These are phyloP conservation scores for Drosophila eohydei DNA, from an alignment of 2,888 invertebrate genomes.

Conservation along the genomic window DNA sequence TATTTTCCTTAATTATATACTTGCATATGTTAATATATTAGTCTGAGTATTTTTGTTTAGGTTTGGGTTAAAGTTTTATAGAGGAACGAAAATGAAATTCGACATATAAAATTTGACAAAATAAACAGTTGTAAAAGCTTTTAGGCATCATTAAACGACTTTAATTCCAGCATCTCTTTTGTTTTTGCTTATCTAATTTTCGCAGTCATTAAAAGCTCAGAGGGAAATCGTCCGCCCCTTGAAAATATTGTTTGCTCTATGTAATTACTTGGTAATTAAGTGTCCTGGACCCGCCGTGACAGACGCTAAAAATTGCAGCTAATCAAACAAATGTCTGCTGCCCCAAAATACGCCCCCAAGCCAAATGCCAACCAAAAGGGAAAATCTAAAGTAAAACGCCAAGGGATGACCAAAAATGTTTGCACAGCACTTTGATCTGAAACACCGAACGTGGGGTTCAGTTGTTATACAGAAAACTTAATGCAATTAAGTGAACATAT, in stretches of 20 bases:
- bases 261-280: conserved; percentile 78
- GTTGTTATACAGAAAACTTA: conserved; percentile 53
- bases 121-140: background rate
- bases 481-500: conserved; percentile 82
- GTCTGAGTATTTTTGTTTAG: background rate
- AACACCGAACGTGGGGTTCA: conserved; percentile 32
- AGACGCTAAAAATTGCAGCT: conserved; percentile 61
- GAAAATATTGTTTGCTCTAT: conserved; percentile 50
- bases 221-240: background rate
- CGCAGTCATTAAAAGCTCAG: conserved; percentile 36
- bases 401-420: conserved; percentile 60
- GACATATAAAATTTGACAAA: background rate
- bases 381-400: conserved; percentile 28
- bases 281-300: conserved; percentile 30
- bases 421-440: conserved; percentile 75
- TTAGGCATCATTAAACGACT: background rate
- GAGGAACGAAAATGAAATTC: background rate
- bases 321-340: conserved; percentile 69
- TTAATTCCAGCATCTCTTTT: background rate
- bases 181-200: conserved; percentile 44
- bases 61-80: no score
- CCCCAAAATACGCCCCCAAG: conserved; percentile 34
- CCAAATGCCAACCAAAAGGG: conserved; percentile 33
- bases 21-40: background rate
- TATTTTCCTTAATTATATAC: background rate